Conservation (phyloP, 1,140 invertebrate genomes). For the Campoletis sonorensis region DNA sequence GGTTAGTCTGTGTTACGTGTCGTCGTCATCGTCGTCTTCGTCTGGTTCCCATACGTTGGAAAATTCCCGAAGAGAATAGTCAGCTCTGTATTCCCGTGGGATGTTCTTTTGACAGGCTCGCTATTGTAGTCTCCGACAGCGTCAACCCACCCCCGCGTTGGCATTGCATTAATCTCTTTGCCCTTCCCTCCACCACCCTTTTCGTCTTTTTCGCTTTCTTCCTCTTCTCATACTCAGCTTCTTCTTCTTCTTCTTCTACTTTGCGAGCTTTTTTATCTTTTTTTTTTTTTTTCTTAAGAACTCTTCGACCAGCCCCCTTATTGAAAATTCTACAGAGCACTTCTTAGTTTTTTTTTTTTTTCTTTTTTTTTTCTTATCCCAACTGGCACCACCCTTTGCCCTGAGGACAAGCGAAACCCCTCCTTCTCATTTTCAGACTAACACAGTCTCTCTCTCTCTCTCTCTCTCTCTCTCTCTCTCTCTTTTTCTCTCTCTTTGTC, state of each 20-base stretch:
- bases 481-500: not conserved
- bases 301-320: constrained; percentile 55
- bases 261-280: not conserved
- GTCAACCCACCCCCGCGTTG: constrained; percentile 54
- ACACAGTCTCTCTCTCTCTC: not conserved
- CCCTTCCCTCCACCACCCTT: not conserved
- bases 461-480: not conserved
- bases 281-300: constrained; percentile 19
- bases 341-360: constrained; percentile 64
- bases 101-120: constrained; percentile 68
- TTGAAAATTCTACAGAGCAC: constrained; percentile 70
- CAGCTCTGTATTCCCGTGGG: constrained; percentile 58
- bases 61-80: constrained; percentile 46
- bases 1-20: constrained; percentile 26
- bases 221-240: constrained; percentile 24
- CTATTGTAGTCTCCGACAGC: constrained; percentile 66
- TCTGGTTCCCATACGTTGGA: constrained; percentile 30
- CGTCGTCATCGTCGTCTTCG: constrained; percentile 22
- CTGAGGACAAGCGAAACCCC: constrained; percentile 37
- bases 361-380: constrained; percentile 59
- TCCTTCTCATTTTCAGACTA: constrained; percentile 5
- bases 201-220: constrained; percentile 59
- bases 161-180: constrained; percentile 68
- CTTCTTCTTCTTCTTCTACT: constrained; percentile 28
- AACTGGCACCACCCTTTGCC: constrained; percentile 55